Percentiles rank a stretch among this genome's conserved stretches.
Evolutionary conservation across 2,888 invertebrate genomes (phyloP).

Genomic region (Spatulosminthurus flaviceps): DNA sequence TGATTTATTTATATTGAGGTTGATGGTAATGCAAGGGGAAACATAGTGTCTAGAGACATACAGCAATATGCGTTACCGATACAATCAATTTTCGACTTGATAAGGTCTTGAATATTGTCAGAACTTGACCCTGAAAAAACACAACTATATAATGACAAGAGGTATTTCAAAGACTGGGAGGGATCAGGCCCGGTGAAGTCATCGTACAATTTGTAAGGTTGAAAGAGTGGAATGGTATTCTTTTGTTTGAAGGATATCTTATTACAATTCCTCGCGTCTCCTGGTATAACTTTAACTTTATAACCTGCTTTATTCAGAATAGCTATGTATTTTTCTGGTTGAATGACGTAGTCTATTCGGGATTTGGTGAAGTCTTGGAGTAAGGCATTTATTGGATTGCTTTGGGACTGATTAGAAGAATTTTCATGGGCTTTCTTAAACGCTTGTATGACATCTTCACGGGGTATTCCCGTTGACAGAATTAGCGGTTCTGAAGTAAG

Average conservation of each 20-base stretch:
- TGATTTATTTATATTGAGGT: too few species aligned
- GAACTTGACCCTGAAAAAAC: not conserved
- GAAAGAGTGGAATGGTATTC: conserved; percentile 48
- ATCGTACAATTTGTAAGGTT: conserved; percentile 56
- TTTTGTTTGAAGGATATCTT: conserved; percentile 14
- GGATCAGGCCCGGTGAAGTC: not conserved
- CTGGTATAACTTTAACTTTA: conserved; percentile 53
- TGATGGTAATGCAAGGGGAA: not conserved
- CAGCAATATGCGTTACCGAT: not conserved
- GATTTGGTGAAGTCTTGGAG: conserved; percentile 44
- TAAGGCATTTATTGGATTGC: not conserved
- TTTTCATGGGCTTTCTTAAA: too few species aligned
- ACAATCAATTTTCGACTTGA: not conserved
- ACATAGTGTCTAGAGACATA: not conserved
- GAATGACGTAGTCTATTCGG: conserved; percentile 58
- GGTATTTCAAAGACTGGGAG: not conserved
- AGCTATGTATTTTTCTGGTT: conserved; percentile 57
- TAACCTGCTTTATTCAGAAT: conserved; percentile 51
- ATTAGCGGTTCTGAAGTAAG: too few species aligned
- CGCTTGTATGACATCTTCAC: too few species aligned
- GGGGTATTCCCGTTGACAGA: too few species aligned
- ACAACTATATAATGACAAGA: not conserved
- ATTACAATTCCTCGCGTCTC: conserved; percentile 48
- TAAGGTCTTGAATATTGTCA: not conserved
- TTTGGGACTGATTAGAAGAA: not conserved